Base-by-base conservation (phyloP, 2,113 vertebrate genomes). In the Eudyptes chrysolophus region DNA sequence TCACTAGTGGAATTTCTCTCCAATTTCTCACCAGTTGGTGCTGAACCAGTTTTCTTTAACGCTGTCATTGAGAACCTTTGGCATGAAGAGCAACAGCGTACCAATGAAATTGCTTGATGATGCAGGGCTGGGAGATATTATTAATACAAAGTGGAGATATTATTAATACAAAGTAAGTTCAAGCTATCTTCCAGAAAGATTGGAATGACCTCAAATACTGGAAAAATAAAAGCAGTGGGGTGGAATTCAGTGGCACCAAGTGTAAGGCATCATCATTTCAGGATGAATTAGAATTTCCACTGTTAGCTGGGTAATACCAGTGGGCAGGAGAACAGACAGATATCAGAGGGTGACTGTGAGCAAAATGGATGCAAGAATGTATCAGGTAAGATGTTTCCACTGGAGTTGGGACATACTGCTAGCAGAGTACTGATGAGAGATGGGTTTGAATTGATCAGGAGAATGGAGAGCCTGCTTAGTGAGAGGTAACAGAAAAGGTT, bases 11-110 rank as follows among this genome's bases (percentile, higher is more conserved):
- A 92, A 69, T 94, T 95, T 96, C 65, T 82, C 25, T 93, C 77
- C 42, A 29, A 2, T 89, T 96, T 93, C 90, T 97, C 92, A 87
- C 52, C 54, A 79, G 1, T 11, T 93, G 78, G 49, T 96, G 62
- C 65, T 86, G 82, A 96, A 89, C 51, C 81, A 71, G 60, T 95
- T 95, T 95, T 87, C 61, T 89, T 91, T 79, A 80, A 79, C 87
- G 40, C 60, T 94, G 44, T 79, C 48, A 40, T n/a, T 83, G 71
- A 94, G 66, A 95, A 65, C 34, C 22, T 65, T 93, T 95, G 70
- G 34, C 85, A 58, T 46, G 58, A 90, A 92, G 22, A 85, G 25
- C 70, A 88, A 17, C 65, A 54, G 30, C 2, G 2, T 79, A 55
- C n/a, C 49, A 79, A 61, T 3, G 5, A 92, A 95, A 51, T 4